phyloP scores from a whole-genome alignment of 2,797 vertebrate genomes.

The Cyclura pinguis region DNA sequence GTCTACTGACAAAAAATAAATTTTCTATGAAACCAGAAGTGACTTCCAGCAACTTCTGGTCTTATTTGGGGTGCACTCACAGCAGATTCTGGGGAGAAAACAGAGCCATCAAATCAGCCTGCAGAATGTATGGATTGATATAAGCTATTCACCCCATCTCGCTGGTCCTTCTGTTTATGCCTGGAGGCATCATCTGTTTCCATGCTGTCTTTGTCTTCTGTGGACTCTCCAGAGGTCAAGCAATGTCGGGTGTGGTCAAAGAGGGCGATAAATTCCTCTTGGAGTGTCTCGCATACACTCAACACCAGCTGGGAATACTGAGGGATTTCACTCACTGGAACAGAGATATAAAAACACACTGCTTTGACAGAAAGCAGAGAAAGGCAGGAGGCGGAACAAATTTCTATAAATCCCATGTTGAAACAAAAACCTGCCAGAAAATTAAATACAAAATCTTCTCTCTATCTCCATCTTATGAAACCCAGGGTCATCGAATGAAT shows the following conservation, averaged over 20 bases:
- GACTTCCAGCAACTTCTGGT: too few relatives aligned
- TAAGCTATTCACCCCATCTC: conserved; percentile 87
- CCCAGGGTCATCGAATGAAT: too few relatives aligned
- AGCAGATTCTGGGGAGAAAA: too few relatives aligned
- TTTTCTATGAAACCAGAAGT: too few relatives aligned
- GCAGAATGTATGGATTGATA: background rate
- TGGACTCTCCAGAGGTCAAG: conserved; percentile 73
- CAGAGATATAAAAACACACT: background rate
- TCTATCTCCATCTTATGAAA: too few relatives aligned
- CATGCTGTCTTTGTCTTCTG: conserved; percentile 96
- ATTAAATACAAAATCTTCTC: too few relatives aligned
- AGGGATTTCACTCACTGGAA: conserved; percentile 81
- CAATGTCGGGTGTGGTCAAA: conserved; percentile 90
- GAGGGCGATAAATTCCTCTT: conserved; percentile 90
- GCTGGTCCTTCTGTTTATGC: conserved; percentile 90
- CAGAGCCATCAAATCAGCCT: too few relatives aligned
- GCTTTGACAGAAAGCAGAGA: accelerated
- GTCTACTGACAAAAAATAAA: too few relatives aligned
- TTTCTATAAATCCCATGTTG: too few relatives aligned
- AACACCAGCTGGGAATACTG: conserved; percentile 94
- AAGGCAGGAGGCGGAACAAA: too few relatives aligned
- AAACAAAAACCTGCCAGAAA: background rate
- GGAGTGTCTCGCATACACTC: conserved; percentile 93
- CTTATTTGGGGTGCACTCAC: too few relatives aligned
- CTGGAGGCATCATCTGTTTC: conserved; percentile 90